Percentiles rank a stretch among this genome's conserved stretches.
These are phyloP conservation scores for Distichodus sexfasciatus DNA, from an alignment of 2,797 vertebrate species.

Conservation along the genomic window DNA sequence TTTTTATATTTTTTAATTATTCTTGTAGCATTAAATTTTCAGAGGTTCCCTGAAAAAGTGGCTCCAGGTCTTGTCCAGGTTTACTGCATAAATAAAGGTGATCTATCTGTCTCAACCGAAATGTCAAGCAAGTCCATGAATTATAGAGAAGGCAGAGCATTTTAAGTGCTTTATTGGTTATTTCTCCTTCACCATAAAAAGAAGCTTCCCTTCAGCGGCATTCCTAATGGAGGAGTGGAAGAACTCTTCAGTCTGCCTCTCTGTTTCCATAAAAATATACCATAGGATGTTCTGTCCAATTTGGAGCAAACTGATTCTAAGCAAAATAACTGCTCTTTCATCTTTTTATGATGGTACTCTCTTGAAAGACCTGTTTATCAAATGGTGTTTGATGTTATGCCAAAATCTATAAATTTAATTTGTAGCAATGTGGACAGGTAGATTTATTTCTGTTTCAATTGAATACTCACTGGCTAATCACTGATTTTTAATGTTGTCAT, in stretches of 20 bases:
- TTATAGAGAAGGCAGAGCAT: constrained; percentile 43
- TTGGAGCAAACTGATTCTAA: neutral
- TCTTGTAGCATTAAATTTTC: neutral
- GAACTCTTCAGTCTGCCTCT: neutral
- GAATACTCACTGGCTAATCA: too few relatives aligned
- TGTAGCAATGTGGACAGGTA: too few relatives aligned
- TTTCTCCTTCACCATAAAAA: constrained; percentile 34
- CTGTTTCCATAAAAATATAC: neutral
- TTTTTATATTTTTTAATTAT: neutral
- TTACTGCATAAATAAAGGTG: constrained; percentile 7
- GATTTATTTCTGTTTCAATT: too few relatives aligned
- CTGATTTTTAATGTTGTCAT: too few relatives aligned
- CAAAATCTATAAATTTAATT: too few relatives aligned
- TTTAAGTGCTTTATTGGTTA: constrained; percentile 42
- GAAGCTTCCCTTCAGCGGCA: constrained; percentile 31
- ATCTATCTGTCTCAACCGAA: constrained; percentile 5
- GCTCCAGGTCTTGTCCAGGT: neutral
- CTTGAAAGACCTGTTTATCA: neutral
- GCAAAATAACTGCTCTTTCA: neutral
- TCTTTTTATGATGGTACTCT: neutral
- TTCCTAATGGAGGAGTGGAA: constrained; percentile 20
- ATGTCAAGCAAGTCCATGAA: constrained; percentile 32
- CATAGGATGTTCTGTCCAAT: constrained; percentile 20
- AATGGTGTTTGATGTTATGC: neutral
- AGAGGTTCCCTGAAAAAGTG: neutral